Conservation (phyloP, 2,797 vertebrate species). For the Leuciscus waleckii region DNA sequence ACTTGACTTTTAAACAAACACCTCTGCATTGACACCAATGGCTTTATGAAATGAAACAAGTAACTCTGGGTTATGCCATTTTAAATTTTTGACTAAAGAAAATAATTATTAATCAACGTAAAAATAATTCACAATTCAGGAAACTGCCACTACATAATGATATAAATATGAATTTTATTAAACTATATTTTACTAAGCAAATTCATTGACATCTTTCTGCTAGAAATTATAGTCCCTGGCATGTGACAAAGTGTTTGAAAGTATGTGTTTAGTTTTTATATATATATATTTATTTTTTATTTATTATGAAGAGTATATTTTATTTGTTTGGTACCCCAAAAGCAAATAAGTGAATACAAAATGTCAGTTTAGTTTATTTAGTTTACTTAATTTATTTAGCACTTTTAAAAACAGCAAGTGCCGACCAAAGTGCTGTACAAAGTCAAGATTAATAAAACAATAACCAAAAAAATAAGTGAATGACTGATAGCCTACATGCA, state of each 20-base stretch:
- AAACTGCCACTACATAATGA: neutral
- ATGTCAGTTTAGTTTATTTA: neutral
- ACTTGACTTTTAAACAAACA: conserved; percentile 61
- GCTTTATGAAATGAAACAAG: conserved; percentile 45
- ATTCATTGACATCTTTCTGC: neutral
- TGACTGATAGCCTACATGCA: neutral
- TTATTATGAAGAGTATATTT: neutral
- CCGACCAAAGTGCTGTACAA: neutral
- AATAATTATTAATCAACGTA: neutral
- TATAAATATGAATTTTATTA: neutral
- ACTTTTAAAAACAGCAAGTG: neutral
- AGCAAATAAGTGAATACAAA: neutral
- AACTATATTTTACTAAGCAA: neutral
- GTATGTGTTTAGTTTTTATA: too few species aligned
- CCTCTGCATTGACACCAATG: conserved; percentile 42
- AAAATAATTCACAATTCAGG: neutral
- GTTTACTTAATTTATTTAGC: neutral
- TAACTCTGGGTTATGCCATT: conserved; percentile 29
- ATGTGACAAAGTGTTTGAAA: neutral
- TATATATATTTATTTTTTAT: too few species aligned
- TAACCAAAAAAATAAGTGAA: neutral
- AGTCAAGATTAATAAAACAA: neutral
- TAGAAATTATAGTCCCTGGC: neutral
- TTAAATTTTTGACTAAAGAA: neutral
- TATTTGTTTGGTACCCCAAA: neutral